phyloP scores from a whole-genome alignment of 1,140 invertebrate species.

The Ctenoplectra terminalis region DNA sequence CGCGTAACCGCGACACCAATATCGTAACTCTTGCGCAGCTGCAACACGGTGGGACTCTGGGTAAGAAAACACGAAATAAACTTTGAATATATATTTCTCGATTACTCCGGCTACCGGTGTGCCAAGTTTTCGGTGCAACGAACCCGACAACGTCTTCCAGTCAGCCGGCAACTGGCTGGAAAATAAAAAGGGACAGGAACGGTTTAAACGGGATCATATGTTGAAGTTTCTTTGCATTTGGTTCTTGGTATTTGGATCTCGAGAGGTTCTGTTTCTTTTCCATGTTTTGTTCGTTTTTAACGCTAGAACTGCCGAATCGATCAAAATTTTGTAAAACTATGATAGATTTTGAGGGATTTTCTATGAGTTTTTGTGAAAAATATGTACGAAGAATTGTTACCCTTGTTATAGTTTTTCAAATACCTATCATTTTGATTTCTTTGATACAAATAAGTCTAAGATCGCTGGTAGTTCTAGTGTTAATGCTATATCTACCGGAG shows the following conservation, averaged over 20 bases:
- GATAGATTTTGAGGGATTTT: no score
- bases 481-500: no score
- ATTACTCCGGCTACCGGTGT: slow-evolving; percentile 54
- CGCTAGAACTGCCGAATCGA: no score
- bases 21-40: slow-evolving; percentile 69
- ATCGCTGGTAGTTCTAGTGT: no score
- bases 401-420: no score
- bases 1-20: slow-evolving; percentile 66
- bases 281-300: neutral
- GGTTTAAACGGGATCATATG: neutral
- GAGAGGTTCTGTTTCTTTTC: no score
- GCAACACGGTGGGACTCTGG: slow-evolving; percentile 73
- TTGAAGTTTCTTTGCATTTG: neutral
- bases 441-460: no score
- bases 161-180: neutral
- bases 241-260: no score
- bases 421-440: no score
- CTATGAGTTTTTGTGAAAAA: no score
- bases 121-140: slow-evolving; percentile 35
- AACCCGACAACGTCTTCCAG: slow-evolving; percentile 20
- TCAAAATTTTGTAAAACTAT: no score
- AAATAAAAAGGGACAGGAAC: neutral
- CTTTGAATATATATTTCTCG: slow-evolving; percentile 70
- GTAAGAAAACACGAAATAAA: slow-evolving; percentile 71
- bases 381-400: no score